phyloP scores from a whole-genome alignment of 2,113 vertebrate species.

The Emydura subglobosa region DNA sequence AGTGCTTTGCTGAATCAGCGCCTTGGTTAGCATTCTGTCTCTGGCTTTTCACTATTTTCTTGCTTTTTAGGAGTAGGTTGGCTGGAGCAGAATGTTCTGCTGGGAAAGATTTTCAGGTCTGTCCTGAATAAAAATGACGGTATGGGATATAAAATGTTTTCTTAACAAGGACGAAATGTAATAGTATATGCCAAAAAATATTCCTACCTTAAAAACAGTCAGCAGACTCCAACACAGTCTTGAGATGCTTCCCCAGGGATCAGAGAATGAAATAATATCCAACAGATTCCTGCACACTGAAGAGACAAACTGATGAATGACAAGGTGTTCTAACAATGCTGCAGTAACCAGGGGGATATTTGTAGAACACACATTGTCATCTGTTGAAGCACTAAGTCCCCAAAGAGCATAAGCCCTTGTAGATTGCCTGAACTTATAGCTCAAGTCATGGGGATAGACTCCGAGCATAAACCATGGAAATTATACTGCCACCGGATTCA shows the following conservation, averaged over 20 bases:
- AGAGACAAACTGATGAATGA: not conserved
- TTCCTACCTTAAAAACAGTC: not conserved
- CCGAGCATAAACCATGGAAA: not conserved
- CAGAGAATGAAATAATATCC: not conserved
- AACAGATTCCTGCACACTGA: accelerated
- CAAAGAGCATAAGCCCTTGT: accelerated
- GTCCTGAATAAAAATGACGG: not conserved
- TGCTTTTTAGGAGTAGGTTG: not conserved
- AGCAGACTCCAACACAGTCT: not conserved
- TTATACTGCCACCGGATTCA: not conserved
- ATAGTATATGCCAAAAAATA: not conserved
- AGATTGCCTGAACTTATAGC: not conserved
- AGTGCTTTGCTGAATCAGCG: not conserved
- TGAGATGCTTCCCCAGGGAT: not conserved
- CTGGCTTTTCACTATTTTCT: not conserved
- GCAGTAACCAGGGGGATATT: accelerated
- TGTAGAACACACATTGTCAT: accelerated
- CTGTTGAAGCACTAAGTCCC: accelerated
- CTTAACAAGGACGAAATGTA: not conserved
- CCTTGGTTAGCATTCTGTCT: not conserved
- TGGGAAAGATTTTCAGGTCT: not conserved
- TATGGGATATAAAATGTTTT: not conserved
- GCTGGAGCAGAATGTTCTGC: not conserved
- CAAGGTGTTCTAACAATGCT: not conserved
- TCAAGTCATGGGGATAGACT: not conserved